These are phyloP conservation scores for Centropristis striata DNA, from an alignment of 2,113 vertebrate genomes.

Conservation along the genomic window DNA sequence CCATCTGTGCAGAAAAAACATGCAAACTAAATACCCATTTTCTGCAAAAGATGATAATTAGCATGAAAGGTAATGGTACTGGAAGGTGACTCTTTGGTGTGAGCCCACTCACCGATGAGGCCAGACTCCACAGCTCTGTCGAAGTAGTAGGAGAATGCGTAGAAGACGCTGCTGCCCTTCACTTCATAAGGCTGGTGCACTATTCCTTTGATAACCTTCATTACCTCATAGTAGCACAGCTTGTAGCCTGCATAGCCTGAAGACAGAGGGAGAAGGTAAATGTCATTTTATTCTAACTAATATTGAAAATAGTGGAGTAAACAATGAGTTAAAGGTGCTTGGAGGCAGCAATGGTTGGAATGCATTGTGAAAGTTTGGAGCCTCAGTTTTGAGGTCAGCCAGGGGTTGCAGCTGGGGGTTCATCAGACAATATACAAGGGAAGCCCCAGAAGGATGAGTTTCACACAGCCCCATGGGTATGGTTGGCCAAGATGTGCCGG, in stretches of 20 bases:
- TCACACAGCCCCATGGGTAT: conserved; percentile 62
- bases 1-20: conserved; percentile 85
- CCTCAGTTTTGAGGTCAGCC: conserved; percentile 57
- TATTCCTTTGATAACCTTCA: conserved; percentile 91
- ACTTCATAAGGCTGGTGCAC: conserved; percentile 95
- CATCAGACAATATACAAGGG: conserved; percentile 58
- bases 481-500: conserved; percentile 52
- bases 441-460: conserved; percentile 76
- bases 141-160: conserved; percentile 98
- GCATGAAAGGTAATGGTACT: conserved; percentile 25
- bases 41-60: conserved; percentile 50
- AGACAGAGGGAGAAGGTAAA: background rate
- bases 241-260: conserved; percentile 93
- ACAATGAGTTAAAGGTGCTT: conserved; percentile 23
- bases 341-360: conserved; percentile 40
- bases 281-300: background rate
- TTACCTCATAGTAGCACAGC: conserved; percentile 94
- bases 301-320: conserved; percentile 15
- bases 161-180: conserved; percentile 91
- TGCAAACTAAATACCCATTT: conserved; percentile 47
- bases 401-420: conserved; percentile 51
- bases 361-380: conserved; percentile 29
- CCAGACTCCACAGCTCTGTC: conserved; percentile 94
- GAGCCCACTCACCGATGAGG: conserved; percentile 90
- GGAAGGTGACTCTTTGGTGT: conserved; percentile 30